Conservation (phyloP, 2,113 vertebrate genomes). For the Toxotes jaculatrix region DNA sequence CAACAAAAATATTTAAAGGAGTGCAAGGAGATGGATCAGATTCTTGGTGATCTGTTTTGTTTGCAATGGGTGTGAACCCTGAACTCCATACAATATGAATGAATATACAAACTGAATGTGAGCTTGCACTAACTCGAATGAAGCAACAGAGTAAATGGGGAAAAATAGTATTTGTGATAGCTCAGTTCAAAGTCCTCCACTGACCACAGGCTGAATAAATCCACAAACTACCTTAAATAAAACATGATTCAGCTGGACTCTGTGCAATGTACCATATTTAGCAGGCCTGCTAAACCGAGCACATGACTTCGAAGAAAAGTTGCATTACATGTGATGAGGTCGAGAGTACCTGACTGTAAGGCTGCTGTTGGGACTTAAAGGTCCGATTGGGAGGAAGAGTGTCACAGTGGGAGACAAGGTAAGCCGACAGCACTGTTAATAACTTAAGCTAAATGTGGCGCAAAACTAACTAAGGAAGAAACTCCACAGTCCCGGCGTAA, state of each 20-base stretch:
- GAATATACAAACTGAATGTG: neutral
- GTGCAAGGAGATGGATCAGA: neutral
- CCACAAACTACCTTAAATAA: slow-evolving; percentile 12
- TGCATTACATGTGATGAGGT: slow-evolving; percentile 15
- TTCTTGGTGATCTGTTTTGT: slow-evolving; percentile 11
- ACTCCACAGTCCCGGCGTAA: neutral
- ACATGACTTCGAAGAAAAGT: slow-evolving; percentile 29
- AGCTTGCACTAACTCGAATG: neutral
- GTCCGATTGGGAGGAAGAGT: slow-evolving; percentile 46
- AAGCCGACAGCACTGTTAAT: slow-evolving; percentile 53
- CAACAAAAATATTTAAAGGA: neutral
- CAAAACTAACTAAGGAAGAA: neutral
- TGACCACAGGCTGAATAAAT: slow-evolving; percentile 18
- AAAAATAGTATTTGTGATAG: neutral
- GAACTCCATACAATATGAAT: neutral
- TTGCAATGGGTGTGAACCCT: neutral
- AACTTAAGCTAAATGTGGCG: neutral
- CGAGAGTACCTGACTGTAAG: slow-evolving; percentile 48
- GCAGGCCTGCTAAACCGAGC: slow-evolving; percentile 1
- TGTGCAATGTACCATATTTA: slow-evolving; percentile 2
- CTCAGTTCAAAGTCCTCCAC: neutral
- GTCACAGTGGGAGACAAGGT: slow-evolving; percentile 71
- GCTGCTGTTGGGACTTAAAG: slow-evolving; percentile 60
- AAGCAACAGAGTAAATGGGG: neutral
- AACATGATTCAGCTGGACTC: slow-evolving; percentile 11